phyloP scores from a whole-genome alignment of 2,113 vertebrate species.

The Lycaon pictus region DNA sequence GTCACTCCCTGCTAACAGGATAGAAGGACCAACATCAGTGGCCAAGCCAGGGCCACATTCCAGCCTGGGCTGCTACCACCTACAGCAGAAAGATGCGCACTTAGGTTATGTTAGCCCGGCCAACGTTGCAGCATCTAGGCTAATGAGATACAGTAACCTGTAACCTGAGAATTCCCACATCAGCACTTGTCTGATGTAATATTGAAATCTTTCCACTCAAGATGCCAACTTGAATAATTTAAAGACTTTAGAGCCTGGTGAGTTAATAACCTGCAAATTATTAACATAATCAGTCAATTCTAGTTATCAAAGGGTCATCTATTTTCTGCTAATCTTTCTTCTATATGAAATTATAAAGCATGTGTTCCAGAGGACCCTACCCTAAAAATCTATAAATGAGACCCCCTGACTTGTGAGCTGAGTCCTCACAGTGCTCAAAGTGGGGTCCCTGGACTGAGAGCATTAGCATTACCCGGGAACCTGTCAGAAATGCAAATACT shows the following conservation, averaged over 20 bases:
- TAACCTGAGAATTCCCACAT: neutral
- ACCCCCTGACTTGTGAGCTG: neutral
- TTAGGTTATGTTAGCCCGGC: neutral
- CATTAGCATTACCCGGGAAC: neutral
- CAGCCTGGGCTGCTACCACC: neutral
- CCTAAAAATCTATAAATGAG: neutral
- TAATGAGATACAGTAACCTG: neutral
- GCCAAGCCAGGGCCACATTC: neutral
- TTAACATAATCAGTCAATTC: neutral
- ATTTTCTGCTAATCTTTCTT: neutral
- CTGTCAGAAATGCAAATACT: neutral
- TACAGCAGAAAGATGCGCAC: neutral
- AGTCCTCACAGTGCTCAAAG: neutral
- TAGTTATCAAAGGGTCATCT: neutral
- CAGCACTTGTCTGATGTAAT: neutral
- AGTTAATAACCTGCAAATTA: neutral
- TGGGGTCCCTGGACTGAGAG: neutral
- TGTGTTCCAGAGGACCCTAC: neutral
- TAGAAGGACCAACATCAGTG: neutral
- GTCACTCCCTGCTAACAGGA: neutral
- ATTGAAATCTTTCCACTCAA: neutral
- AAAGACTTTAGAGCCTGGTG: neutral
- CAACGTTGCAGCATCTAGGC: neutral
- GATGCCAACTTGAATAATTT: slow-evolving; percentile 6
- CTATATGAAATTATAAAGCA: neutral